Evolutionary conservation across 2,888 invertebrate genomes (phyloP).

Genomic region (Thecophora atra): DNA sequence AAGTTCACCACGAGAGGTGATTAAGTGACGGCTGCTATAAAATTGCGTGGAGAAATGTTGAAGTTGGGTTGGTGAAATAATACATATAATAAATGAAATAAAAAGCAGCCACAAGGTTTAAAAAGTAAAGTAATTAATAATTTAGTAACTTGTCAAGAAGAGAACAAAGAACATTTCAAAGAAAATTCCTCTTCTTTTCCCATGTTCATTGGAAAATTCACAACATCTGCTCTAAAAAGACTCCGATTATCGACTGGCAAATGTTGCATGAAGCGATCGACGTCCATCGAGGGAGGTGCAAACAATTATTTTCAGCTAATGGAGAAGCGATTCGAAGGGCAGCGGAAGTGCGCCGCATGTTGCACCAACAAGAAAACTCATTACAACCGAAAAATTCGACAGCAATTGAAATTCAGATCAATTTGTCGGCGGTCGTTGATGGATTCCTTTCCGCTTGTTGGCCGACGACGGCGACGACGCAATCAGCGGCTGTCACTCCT

Average conservation of each 20-base stretch:
- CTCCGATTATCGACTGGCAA: neutral
- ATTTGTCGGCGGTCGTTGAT: constrained; percentile 35
- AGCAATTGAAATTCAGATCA: constrained; percentile 26
- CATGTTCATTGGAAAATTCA: too few relatives aligned
- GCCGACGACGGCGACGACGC: constrained; percentile 23
- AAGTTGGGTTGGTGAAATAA: too few relatives aligned
- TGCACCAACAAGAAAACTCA: constrained; percentile 7
- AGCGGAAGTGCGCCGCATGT: constrained; percentile 38
- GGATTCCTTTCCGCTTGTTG: constrained; percentile 36
- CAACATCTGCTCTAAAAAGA: too few relatives aligned
- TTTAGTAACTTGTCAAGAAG: too few relatives aligned
- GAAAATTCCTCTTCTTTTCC: too few relatives aligned
- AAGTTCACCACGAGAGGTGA: neutral
- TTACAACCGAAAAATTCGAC: constrained; percentile 16
- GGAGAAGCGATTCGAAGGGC: constrained; percentile 1
- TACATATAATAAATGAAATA: too few relatives aligned
- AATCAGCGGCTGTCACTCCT: constrained; percentile 27
- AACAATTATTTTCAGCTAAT: constrained; percentile 19
- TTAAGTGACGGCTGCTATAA: neutral
- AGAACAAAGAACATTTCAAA: too few relatives aligned
- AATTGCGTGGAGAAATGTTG: too few relatives aligned
- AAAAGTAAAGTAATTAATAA: too few relatives aligned
- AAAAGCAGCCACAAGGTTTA: too few relatives aligned
- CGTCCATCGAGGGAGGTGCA: neutral
- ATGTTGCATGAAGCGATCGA: neutral